Evolutionary conservation across 2,113 vertebrate genomes (phyloP).

Genomic region (Pelecanus crispus): DNA sequence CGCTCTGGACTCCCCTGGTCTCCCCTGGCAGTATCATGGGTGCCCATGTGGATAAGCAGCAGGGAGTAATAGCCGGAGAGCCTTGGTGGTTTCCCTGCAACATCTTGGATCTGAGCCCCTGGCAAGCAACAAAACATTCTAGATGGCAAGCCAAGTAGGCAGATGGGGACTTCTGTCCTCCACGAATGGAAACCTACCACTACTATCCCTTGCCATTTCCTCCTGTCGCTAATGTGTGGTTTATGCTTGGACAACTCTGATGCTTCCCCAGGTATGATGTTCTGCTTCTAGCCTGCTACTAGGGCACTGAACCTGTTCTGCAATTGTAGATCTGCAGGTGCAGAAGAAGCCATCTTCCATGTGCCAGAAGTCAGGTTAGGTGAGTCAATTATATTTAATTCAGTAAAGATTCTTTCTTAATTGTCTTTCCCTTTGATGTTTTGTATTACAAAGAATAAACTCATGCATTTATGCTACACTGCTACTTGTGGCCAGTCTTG

Average conservation of each 20-base stretch:
- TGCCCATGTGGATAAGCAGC: neutral
- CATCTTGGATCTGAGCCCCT: neutral
- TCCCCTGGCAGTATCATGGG: neutral
- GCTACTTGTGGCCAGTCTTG: neutral
- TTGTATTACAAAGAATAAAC: neutral
- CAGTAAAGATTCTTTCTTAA: neutral
- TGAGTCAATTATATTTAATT: neutral
- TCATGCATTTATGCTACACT: neutral
- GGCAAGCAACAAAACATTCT: neutral
- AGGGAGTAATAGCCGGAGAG: neutral
- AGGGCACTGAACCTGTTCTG: neutral
- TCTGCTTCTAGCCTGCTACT: neutral
- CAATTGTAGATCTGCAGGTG: neutral
- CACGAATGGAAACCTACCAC: neutral
- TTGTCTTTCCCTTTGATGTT: neutral
- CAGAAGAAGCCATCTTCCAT: neutral
- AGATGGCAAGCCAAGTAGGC: neutral
- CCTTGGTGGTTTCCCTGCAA: neutral
- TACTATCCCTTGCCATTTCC: neutral
- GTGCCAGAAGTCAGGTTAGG: neutral
- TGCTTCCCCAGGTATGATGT: neutral
- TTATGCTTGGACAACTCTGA: neutral
- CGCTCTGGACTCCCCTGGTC: neutral
- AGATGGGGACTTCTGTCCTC: neutral
- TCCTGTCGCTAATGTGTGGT: neutral